Evolutionary conservation across 2,113 vertebrate genomes (phyloP).

Genomic region (Orycteropus afer): DNA sequence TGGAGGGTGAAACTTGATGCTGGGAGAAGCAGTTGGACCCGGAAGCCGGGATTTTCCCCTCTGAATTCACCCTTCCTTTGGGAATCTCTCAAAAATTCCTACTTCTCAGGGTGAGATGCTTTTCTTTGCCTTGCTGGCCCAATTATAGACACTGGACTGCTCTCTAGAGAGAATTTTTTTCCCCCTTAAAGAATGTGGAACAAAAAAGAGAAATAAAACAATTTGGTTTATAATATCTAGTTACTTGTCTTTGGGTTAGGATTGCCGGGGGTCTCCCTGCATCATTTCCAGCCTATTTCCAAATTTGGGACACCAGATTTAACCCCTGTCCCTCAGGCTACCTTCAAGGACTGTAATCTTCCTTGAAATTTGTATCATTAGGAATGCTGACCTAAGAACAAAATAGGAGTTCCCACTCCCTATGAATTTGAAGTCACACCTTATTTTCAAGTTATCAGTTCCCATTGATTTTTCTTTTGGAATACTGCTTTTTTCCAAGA

Average conservation of each 20-base stretch:
- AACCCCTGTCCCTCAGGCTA: fast-evolving
- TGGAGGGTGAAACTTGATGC: background rate
- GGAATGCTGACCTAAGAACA: background rate
- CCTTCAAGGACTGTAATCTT: background rate
- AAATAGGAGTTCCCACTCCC: background rate
- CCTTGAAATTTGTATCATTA: background rate
- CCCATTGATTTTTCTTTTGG: background rate
- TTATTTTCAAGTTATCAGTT: background rate
- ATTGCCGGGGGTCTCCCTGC: background rate
- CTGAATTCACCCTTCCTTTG: background rate
- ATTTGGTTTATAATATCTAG: background rate
- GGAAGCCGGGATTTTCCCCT: background rate
- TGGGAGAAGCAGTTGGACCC: background rate
- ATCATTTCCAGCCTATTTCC: background rate
- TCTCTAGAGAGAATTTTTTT: background rate
- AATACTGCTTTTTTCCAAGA: background rate
- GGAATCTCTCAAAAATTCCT: background rate
- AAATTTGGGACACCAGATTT: background rate
- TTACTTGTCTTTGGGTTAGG: background rate
- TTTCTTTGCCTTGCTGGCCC: background rate
- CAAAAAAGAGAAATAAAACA: background rate
- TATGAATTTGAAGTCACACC: background rate
- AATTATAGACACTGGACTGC: background rate
- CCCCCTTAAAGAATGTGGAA: background rate
- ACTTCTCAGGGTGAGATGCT: no score